phyloP scores from a whole-genome alignment of 2,888 invertebrate species.

The Mythimna ferrago region DNA sequence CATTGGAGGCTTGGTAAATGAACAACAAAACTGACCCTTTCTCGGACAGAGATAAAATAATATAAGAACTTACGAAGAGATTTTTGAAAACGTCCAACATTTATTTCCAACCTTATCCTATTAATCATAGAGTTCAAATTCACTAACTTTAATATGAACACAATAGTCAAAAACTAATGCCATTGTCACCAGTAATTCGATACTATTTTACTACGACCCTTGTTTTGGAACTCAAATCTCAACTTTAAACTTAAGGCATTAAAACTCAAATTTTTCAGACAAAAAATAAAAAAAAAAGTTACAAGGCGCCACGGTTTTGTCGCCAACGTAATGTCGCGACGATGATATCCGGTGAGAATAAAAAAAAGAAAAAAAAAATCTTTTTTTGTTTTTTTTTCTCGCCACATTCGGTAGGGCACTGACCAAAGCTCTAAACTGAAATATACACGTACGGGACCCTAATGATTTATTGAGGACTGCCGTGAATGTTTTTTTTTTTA shows the following conservation, averaged over 20 bases:
- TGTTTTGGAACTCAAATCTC: conserved; percentile 22
- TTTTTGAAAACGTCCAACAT: neutral
- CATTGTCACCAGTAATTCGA: conserved; percentile 68
- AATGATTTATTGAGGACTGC: conserved; percentile 84
- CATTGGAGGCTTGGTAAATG: conserved; percentile 31
- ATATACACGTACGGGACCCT: conserved; percentile 73
- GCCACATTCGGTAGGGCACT: conserved; percentile 66
- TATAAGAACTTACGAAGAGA: conserved; percentile 22
- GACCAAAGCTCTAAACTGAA: conserved; percentile 75
- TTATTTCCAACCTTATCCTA: neutral
- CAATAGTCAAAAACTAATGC: conserved; percentile 62
- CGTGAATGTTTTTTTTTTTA: conserved; percentile 61
- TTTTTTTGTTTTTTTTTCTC: conserved; percentile 30
- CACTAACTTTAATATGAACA: conserved; percentile 7
- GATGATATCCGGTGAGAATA: conserved; percentile 84
- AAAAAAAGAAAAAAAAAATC: conserved; percentile 65
- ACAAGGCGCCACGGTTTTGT: conserved; percentile 85
- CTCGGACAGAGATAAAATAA: conserved; percentile 54
- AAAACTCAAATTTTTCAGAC: conserved; percentile 47
- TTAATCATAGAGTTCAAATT: conserved; percentile 30
- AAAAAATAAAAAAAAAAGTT: conserved; percentile 69
- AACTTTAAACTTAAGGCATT: conserved; percentile 44
- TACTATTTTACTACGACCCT: conserved; percentile 63
- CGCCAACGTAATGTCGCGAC: conserved; percentile 84
- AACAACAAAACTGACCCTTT: conserved; percentile 56